Base-by-base conservation (phyloP, 2,888 invertebrate genomes). In the Drosophila fulvimacula region DNA sequence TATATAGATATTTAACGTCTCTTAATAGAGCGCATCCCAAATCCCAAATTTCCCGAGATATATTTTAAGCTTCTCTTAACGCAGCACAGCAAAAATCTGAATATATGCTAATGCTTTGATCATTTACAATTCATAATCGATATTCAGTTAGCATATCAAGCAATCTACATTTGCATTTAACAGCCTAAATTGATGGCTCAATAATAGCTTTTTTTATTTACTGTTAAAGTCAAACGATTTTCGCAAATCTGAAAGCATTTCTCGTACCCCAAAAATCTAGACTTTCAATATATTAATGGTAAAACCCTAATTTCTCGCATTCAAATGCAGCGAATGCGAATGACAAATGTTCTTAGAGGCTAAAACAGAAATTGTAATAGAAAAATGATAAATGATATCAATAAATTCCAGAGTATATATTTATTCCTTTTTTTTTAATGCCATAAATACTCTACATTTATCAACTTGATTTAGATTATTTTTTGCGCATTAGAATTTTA, bases 321-420 rank as follows among this genome's bases (percentile, higher is more conserved):
- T 17, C 62, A 19, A 4, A 9, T 13, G 15, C 36, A 38, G 21
- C 11, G 15, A 19, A n/a, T 30, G 36, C n/a, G 32, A 46, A 32
- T 53, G 67, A 66, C 55, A 66, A 65, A 65, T 55, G 55, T 55
- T n/a, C 39, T 46, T 34, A 7, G 44, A 55, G 21, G 38, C 24
- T 19, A 21, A 36, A 21, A 13, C 32, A 9, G 24, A 39, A 38
- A 10, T 42, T 2, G 32, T 34, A 46, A 34, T 34, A 46, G 19
- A n/a, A 44, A 46, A 46, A 24, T 66, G 65, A 65, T 65, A 55
- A 65, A 65, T 65, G 53, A n/a, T 55, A 66, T 55, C 67, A 66
- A 65, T 65, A 66, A 65, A 65, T 65, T 53, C 13, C 5, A 32
- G 24, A 19, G 46, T 30, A 11, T 11, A 30, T 41, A 41, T 30